Percentiles rank a stretch among this genome's conserved stretches.
Conservation (phyloP, 2,888 invertebrate genomes). For the Aromia moschata region DNA sequence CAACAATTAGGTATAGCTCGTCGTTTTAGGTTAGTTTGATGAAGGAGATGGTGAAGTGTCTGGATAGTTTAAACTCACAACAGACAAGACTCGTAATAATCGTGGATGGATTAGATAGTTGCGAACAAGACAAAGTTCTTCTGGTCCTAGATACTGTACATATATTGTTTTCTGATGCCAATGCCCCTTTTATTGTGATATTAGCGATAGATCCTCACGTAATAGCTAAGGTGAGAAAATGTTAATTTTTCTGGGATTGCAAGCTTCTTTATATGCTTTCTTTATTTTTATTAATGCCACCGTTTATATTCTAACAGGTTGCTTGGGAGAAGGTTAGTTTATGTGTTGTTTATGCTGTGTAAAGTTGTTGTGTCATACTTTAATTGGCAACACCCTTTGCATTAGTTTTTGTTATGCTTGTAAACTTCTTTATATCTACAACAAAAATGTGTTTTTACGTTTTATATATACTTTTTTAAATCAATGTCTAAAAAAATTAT, state of each 20-base stretch:
- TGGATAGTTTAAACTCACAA: constrained; percentile 93
- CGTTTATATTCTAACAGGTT: constrained; percentile 64
- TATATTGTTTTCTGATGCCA: constrained; percentile 91
- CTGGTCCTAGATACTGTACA: constrained; percentile 94
- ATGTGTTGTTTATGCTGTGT: constrained; percentile 41
- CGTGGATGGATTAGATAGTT: constrained; percentile 97
- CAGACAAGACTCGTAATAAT: constrained; percentile 95
- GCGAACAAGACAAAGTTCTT: constrained; percentile 95
- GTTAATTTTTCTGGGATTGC: neutral
- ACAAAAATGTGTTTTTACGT: no score
- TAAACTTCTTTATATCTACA: no score
- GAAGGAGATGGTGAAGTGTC: constrained; percentile 77
- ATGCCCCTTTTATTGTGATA: constrained; percentile 94
- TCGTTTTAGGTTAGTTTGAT: constrained; percentile 57
- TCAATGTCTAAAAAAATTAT: no score
- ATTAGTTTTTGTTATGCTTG: no score
- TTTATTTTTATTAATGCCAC: constrained; percentile 34
- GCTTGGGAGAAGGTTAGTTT: constrained; percentile 73
- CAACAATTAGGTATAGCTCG: no score
- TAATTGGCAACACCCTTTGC: constrained; percentile 17
- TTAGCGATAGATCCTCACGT: constrained; percentile 99
- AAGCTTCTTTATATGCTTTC: constrained; percentile 18
- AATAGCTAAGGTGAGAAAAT: constrained; percentile 90
- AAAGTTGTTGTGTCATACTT: constrained; percentile 32
- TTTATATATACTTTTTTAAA: no score